Conservation (phyloP, 2,113 vertebrate genomes). For the Labeo catla region DNA sequence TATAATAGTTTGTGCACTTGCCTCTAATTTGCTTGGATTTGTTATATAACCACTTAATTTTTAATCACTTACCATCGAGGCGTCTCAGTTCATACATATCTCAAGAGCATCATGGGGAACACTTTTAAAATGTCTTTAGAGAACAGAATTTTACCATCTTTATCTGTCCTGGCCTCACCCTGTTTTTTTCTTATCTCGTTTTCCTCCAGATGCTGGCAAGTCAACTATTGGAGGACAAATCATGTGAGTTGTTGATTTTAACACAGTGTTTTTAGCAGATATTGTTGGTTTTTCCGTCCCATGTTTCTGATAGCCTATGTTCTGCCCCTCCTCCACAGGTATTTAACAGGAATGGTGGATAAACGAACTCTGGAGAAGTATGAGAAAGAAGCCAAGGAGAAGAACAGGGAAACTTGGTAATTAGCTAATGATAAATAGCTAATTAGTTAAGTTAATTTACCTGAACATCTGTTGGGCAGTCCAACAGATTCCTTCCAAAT, state of each 20-base stretch:
- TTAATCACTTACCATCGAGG: neutral
- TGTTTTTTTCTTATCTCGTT: conserved; percentile 21
- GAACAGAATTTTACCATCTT: conserved; percentile 4
- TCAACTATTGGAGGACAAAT: conserved; percentile 93
- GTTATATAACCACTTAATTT: neutral
- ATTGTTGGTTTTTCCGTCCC: neutral
- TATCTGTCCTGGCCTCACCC: conserved; percentile 35
- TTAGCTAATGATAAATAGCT: neutral
- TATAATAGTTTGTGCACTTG: no score
- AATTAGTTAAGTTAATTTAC: neutral
- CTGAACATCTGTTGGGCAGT: neutral
- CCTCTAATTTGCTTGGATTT: neutral
- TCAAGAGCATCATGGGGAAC: neutral
- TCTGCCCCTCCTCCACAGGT: conserved; percentile 71
- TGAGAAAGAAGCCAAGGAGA: conserved; percentile 92
- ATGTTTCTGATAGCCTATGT: neutral
- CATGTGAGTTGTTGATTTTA: conserved; percentile 79
- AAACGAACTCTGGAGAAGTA: conserved; percentile 93
- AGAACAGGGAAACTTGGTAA: conserved; percentile 94
- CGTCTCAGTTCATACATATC: neutral
- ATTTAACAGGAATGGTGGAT: conserved; percentile 92
- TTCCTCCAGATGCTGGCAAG: conserved; percentile 84
- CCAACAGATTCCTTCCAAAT: neutral
- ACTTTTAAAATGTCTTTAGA: neutral
- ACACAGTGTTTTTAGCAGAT: neutral